Conservation (phyloP, 2,888 invertebrate species). For the Himalopsyche japonica region DNA sequence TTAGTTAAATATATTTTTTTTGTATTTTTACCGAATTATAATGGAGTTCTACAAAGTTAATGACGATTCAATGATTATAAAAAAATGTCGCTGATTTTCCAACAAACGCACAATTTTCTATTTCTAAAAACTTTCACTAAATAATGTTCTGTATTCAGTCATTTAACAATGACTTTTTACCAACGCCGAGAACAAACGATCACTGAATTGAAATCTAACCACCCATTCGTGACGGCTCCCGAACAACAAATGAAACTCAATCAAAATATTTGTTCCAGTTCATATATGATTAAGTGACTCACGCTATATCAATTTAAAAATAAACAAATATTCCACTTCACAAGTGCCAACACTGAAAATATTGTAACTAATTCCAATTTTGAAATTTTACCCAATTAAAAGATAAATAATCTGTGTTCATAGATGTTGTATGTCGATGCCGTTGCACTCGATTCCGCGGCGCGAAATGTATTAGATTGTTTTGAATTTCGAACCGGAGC, state of each 20-base stretch:
- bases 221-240: not conserved
- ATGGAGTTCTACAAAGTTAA: too few relatives aligned
- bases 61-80: too few relatives aligned
- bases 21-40: too few relatives aligned
- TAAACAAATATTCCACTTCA: not conserved
- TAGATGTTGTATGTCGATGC: not conserved
- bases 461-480: not conserved
- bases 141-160: not conserved
- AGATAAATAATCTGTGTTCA: not conserved
- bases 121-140: not conserved
- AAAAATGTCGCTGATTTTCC: too few relatives aligned
- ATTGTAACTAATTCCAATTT: not conserved
- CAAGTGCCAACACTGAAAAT: not conserved
- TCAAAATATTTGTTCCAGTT: not conserved
- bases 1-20: too few relatives aligned
- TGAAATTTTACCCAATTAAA: not conserved
- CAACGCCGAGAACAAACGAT: not conserved
- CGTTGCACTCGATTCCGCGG: not conserved
- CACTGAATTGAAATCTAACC: not conserved
- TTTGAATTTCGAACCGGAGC: conserved; percentile 12
- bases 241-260: not conserved
- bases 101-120: too few relatives aligned
- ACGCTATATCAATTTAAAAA: not conserved
- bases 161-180: not conserved
- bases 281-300: not conserved